phyloP scores from a whole-genome alignment of 2,888 invertebrate genomes.

The Andrena hattorfiana region DNA sequence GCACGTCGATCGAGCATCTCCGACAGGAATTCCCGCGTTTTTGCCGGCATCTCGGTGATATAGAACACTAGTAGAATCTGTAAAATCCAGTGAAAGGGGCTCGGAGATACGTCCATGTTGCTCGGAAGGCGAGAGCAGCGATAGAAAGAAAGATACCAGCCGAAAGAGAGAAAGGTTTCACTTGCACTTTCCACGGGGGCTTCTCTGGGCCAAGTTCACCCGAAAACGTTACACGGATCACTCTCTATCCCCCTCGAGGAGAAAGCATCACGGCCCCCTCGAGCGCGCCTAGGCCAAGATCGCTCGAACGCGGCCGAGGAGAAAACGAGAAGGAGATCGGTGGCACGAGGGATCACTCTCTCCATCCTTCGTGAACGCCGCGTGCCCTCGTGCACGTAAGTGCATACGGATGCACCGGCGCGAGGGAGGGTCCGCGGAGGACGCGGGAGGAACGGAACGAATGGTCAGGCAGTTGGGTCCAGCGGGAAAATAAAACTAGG shows the following conservation, averaged over 20 bases:
- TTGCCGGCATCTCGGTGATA: background rate
- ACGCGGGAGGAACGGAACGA: constrained; percentile 65
- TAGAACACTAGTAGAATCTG: background rate
- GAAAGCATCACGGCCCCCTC: constrained; percentile 55
- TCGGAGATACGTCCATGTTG: background rate
- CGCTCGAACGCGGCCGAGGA: constrained; percentile 46
- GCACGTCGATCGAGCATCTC: background rate
- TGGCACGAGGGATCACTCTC: constrained; percentile 44
- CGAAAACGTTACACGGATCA: constrained; percentile 64
- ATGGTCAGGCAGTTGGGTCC: constrained; percentile 64
- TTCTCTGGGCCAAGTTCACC: constrained; percentile 75
- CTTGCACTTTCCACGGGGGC: constrained; percentile 74
- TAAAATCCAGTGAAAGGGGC: background rate
- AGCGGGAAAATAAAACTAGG: constrained; percentile 76
- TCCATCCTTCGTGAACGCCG: constrained; percentile 21
- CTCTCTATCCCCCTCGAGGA: constrained; percentile 36
- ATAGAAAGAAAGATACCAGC: constrained; percentile 23
- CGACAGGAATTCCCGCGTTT: background rate
- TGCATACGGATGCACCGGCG: constrained; percentile 35
- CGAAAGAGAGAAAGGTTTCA: constrained; percentile 60
- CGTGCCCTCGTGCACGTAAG: constrained; percentile 10
- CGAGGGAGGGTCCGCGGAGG: constrained; percentile 59
- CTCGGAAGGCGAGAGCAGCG: background rate
- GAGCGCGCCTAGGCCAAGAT: constrained; percentile 67
- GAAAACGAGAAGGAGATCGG: constrained; percentile 48